These are phyloP conservation scores for Solenopsis fugax DNA, from an alignment of 1,140 invertebrate species.

Conservation along the genomic window DNA sequence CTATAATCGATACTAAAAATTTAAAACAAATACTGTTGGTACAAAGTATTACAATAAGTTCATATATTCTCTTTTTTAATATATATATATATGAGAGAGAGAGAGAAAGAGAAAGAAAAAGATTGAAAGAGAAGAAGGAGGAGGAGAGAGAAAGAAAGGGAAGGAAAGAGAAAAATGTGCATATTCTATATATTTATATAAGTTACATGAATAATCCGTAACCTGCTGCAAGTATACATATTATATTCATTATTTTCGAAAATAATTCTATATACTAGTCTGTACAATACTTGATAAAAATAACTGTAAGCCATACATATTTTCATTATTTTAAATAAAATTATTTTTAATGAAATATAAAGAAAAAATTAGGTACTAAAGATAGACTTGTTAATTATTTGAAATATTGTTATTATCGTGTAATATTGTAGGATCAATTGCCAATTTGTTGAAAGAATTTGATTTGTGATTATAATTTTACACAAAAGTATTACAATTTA, in stretches of 20 bases:
- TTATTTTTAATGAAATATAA: neutral
- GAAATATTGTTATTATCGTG: neutral
- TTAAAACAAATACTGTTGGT: conserved; percentile 81
- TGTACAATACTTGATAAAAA: conserved; percentile 18
- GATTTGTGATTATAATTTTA: neutral
- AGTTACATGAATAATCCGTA: conserved; percentile 23
- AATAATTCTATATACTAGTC: conserved; percentile 13
- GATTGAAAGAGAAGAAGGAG: too few relatives aligned
- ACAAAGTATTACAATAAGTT: conserved; percentile 53
- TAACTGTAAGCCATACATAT: neutral
- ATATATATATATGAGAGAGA: neutral
- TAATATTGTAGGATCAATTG: neutral
- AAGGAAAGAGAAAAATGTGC: neutral
- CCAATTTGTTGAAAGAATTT: neutral
- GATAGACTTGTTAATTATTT: neutral
- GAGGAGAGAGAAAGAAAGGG: neutral
- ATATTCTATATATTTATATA: conserved; percentile 26
- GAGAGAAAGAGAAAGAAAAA: neutral
- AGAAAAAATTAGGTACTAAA: too few relatives aligned
- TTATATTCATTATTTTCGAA: conserved; percentile 6
- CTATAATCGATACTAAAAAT: conserved; percentile 80
- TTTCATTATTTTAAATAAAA: neutral
- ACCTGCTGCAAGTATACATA: conserved; percentile 17
- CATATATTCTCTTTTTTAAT: conserved; percentile 15
- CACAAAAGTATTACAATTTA: neutral